These are phyloP conservation scores for Eristalis tenax DNA, from an alignment of 2,888 invertebrate species.

Conservation along the genomic window DNA sequence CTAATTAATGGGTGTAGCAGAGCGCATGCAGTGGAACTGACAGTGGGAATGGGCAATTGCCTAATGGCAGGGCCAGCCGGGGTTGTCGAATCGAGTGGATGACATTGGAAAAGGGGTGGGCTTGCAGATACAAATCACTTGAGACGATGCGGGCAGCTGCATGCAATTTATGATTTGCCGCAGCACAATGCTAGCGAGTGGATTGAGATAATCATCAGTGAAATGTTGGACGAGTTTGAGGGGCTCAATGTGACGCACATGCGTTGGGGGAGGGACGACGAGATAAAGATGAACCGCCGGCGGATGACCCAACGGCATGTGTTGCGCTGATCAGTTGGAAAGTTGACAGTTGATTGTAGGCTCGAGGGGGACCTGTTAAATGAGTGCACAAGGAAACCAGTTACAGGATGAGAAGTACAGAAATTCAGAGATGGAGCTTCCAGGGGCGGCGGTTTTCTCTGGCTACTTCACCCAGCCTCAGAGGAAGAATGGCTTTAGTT, in stretches of 20 bases:
- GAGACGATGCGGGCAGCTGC: neutral
- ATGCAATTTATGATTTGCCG: neutral
- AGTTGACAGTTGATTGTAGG: no score
- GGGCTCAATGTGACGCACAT: neutral
- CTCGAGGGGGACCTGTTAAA: no score
- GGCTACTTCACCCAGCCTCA: no score
- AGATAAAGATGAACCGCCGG: no score
- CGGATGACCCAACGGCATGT: no score
- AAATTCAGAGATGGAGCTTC: no score
- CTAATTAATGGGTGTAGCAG: conserved; percentile 46
- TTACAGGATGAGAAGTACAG: no score
- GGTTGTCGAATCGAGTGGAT: conserved; percentile 18
- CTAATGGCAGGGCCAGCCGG: neutral
- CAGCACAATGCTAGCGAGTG: neutral
- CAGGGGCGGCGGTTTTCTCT: no score
- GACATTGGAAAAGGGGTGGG: conserved; percentile 10
- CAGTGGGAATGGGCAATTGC: conserved; percentile 2
- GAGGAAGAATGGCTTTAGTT: no score
- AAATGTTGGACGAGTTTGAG: neutral
- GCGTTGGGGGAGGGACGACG: no score
- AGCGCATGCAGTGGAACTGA: neutral
- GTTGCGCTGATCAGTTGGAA: no score
- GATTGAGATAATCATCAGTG: neutral
- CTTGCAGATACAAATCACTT: neutral
- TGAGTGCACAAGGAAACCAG: no score